These are phyloP conservation scores for Strongylocentrotus purpuratus DNA, from an alignment of 35 echinoderm and acorn worm species.

Conservation along the genomic window DNA sequence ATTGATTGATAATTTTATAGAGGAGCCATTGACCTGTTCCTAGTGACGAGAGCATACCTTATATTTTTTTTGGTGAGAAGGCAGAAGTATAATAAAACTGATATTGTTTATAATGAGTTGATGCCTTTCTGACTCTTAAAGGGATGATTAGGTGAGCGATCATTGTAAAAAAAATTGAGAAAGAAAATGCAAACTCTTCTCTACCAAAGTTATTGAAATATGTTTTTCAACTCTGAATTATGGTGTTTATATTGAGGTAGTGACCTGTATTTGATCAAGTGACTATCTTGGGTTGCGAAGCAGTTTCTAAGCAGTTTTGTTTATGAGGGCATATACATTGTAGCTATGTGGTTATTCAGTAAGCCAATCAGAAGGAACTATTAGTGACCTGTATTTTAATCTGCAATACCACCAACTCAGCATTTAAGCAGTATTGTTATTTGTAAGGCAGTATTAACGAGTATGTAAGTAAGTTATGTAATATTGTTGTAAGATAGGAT, in stretches of 20 bases:
- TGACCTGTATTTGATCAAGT: not conserved
- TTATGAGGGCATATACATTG: not conserved
- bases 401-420: slow-evolving; percentile 15
- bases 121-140: too few relatives aligned
- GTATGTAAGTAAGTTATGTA: slow-evolving; percentile 8
- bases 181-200: not conserved
- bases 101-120: too few relatives aligned
- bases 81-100: too few relatives aligned
- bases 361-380: not conserved
- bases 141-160: too few relatives aligned
- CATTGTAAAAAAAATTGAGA: not conserved
- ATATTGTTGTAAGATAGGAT: not conserved
- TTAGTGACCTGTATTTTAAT: not conserved
- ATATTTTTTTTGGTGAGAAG: too few relatives aligned
- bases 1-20: too few relatives aligned
- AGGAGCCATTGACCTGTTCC: too few relatives aligned
- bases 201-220: not conserved
- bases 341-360: not conserved
- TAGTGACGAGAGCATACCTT: too few relatives aligned
- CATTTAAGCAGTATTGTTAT: slow-evolving; percentile 13
- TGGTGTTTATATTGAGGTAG: not conserved
- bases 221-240: not conserved
- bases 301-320: not conserved
- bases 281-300: not conserved
- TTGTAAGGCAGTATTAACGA: slow-evolving; percentile 30